Base-by-base conservation (phyloP, 2,797 vertebrate genomes). In the Chelon labrosus region DNA sequence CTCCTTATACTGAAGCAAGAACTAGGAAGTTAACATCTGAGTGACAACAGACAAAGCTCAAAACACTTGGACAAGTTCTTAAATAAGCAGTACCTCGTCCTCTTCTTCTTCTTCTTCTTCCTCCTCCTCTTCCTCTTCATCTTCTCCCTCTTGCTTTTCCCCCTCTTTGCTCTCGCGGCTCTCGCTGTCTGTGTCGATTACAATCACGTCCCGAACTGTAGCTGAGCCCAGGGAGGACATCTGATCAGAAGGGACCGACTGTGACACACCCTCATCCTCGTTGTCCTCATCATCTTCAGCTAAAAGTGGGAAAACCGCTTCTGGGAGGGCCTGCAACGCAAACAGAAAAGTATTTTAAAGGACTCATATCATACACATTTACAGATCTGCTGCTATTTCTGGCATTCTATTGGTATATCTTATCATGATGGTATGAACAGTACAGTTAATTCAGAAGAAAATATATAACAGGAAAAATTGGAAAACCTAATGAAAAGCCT, bases 141-240 rank as follows among this genome's bases (percentile, higher is more conserved):
- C 79, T 0, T 71, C 79, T 16, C 83, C 88, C 49, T 86, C 64
- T 20, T 85, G 89, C 86, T 96, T 96, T 0, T 95, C 92, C 3
- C 66, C 96, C 66, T 96, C 97, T 80, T 95, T 96, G 80, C 96
- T 97, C 7, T 96, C 96, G 10, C 46, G 46, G 14, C 96, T 97
- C 88, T 97, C 96, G 19, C 97, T 97, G 86, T 99, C 97, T 0
- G 97, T 98, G 63, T 97, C 97, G 25, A 99, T 98, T 53, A 98
- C 91, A 47, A 99, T 98, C 64, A 99, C 94, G 27, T 97, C 96
- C 62, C 95, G 95, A 60, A 94, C 93, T 1, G 96, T 91, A 17
- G 89, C 25, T 10, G 91, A 91, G 27, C 85, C 88, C 72, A 88
- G 92, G 46, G 91, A 88, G 84, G 85, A 91, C 51, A 94, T 92